Evolutionary conservation across 2,797 vertebrate species (phyloP).

Genomic region (Amniataba percoides): DNA sequence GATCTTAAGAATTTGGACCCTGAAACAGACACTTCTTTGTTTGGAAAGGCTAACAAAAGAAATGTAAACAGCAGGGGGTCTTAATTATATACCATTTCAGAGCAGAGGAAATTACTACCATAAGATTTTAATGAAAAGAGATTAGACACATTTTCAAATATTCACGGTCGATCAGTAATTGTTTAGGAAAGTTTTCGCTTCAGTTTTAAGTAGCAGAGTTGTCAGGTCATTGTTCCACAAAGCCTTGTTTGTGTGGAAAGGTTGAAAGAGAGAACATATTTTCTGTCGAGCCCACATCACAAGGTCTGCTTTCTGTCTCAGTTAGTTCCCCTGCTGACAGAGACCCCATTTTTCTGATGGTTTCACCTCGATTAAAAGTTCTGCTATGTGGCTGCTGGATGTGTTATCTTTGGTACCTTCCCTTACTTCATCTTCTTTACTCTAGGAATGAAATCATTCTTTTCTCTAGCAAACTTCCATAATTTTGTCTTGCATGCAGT

Average conservation of each 20-base stretch:
- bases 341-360: conserved; percentile 44
- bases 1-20: conserved; percentile 9
- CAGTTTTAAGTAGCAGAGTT: conserved; percentile 26
- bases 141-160: conserved; percentile 31
- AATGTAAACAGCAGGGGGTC: conserved; percentile 21
- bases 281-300: conserved; percentile 43
- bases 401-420: conserved; percentile 33
- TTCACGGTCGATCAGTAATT: conserved; percentile 32
- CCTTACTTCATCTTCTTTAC: neutral
- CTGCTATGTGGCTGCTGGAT: conserved; percentile 30
- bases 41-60: conserved; percentile 29
- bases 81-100: conserved; percentile 38
- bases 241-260: conserved; percentile 48
- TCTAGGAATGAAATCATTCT: neutral
- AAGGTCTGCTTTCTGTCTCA: conserved; percentile 67
- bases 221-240: conserved; percentile 45
- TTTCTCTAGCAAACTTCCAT: neutral
- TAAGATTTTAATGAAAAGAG: conserved; percentile 15
- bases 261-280: conserved; percentile 46
- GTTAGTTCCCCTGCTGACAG: conserved; percentile 41
- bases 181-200: conserved; percentile 28
- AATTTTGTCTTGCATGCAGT: neutral
- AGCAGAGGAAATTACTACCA: conserved; percentile 8
- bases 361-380: conserved; percentile 17
- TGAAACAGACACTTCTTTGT: conserved; percentile 34